Conservation (phyloP, 1,140 invertebrate species). For the Ptiloglossa arizonensis region DNA sequence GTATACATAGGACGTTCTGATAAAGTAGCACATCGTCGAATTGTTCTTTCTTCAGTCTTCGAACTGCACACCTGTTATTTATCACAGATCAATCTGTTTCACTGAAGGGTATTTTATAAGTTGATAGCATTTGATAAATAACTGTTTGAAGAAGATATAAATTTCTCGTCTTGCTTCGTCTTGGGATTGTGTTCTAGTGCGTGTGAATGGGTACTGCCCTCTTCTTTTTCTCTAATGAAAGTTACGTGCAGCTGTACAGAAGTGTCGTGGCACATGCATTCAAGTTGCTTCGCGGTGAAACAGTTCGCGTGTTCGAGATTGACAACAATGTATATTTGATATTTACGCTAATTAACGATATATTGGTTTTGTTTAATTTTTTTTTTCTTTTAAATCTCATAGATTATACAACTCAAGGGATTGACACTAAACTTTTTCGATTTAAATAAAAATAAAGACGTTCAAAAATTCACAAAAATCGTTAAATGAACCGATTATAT, state of each 20-base stretch:
- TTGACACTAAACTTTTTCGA: no score
- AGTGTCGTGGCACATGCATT: background rate
- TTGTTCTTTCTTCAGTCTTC: background rate
- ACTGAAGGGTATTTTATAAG: constrained; percentile 1
- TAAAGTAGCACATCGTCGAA: background rate
- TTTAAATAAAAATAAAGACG: no score
- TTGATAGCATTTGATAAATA: constrained; percentile 32
- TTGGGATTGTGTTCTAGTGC: background rate
- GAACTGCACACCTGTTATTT: constrained; percentile 31
- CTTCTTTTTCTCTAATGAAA: background rate
- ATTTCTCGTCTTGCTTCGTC: background rate
- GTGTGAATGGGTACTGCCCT: background rate
- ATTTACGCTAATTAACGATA: background rate
- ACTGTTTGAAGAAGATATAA: background rate
- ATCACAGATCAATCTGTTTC: constrained; percentile 5
- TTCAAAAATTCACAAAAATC: no score
- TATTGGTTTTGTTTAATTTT: no score
- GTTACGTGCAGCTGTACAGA: background rate
- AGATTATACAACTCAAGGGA: no score
- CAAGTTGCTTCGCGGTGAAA: background rate
- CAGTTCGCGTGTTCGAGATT: background rate
- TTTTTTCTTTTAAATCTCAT: no score
- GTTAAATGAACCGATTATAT: no score
- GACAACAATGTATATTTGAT: background rate
- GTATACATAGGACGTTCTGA: background rate